Evolutionary conservation across 2,113 vertebrate species (phyloP).

Genomic region (Colaptes auratus): DNA sequence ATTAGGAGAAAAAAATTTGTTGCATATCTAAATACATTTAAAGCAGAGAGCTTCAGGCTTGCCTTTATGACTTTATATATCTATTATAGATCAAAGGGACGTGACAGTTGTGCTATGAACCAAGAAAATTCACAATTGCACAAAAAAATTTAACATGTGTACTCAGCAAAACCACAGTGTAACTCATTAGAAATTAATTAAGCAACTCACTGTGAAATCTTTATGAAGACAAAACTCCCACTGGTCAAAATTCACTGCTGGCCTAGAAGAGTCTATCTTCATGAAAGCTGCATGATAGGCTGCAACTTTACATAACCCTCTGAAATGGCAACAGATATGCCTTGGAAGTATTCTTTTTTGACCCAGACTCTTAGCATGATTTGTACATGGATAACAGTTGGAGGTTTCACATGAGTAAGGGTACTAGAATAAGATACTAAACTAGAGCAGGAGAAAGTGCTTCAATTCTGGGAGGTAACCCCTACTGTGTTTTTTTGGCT

Average conservation of each 20-base stretch:
- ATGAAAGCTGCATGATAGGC: background rate
- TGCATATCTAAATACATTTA: conserved; percentile 44
- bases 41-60: conserved; percentile 24
- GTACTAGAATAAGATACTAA: background rate
- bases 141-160: background rate
- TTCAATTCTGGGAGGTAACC: background rate
- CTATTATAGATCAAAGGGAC: conserved; percentile 63
- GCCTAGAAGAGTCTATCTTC: background rate
- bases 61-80: conserved; percentile 16
- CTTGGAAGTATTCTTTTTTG: background rate
- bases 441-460: background rate
- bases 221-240: conserved; percentile 6
- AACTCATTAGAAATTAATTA: conserved; percentile 41
- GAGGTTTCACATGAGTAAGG: background rate
- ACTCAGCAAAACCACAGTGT: background rate
- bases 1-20: conserved; percentile 15
- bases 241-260: background rate
- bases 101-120: background rate
- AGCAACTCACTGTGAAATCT: background rate
- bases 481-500: background rate
- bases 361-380: background rate
- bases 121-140: conserved; percentile 29
- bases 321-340: background rate
- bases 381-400: background rate
- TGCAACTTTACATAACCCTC: background rate